A percentile compares a stretch with the other conserved stretches of the same genome.
phyloP scores from a whole-genome alignment of 2,888 invertebrate genomes.

The Aporophyla lueneburgensis region DNA sequence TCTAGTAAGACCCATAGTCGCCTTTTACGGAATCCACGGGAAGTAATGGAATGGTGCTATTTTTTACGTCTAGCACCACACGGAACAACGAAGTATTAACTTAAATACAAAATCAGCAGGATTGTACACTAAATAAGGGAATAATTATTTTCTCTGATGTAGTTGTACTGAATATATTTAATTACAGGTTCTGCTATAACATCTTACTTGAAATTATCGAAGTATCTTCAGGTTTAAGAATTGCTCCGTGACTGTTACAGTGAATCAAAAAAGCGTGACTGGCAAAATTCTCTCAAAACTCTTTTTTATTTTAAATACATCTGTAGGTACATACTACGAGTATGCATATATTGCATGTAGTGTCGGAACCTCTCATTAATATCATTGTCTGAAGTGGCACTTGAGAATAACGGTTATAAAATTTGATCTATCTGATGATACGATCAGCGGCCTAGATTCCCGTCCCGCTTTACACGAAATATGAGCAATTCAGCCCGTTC shows the following conservation, averaged over 20 bases:
- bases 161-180: neutral
- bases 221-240: neutral
- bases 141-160: slow-evolving; percentile 11
- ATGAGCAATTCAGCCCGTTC: no score
- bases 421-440: slow-evolving; percentile 1
- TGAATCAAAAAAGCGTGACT: slow-evolving; percentile 40
- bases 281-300: neutral
- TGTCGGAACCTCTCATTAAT: slow-evolving; percentile 8
- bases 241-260: slow-evolving; percentile 5
- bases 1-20: no score
- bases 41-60: no score
- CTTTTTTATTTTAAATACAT: slow-evolving; percentile 22
- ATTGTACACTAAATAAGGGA: neutral
- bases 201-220: neutral
- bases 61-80: no score
- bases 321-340: neutral
- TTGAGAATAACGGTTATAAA: neutral
- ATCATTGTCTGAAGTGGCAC: slow-evolving; percentile 7
- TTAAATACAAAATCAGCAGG: no score
- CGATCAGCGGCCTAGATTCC: no score
- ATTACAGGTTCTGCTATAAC: neutral
- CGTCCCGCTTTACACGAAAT: no score
- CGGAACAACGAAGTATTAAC: no score
- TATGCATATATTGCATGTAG: neutral
- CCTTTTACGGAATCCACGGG: no score